Conservation (phyloP, 1,140 invertebrate species). For the Papilio machaon region DNA sequence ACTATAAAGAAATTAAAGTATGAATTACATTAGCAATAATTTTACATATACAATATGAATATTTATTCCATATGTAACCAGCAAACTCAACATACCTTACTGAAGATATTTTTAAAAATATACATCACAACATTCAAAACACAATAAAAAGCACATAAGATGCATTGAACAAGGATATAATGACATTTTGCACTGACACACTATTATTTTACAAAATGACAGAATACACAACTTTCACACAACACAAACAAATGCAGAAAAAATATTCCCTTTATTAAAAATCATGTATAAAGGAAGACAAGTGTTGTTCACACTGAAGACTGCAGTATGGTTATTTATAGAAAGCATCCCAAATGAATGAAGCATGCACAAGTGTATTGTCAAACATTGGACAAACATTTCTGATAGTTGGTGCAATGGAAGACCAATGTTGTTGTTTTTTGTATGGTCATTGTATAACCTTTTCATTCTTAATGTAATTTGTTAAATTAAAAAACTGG, state of each 20-base stretch:
- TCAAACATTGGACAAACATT: conserved; percentile 36
- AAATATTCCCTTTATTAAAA: neutral
- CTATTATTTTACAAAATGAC: conserved; percentile 36
- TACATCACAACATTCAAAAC: conserved; percentile 63
- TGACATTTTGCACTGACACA: conserved; percentile 59
- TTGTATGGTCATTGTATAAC: neutral
- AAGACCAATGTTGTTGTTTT: conserved; percentile 35
- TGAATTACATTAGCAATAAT: neutral
- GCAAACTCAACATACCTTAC: conserved; percentile 61
- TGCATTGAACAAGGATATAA: conserved; percentile 46
- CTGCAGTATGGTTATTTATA: conserved; percentile 73
- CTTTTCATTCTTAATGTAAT: neutral
- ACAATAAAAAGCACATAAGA: conserved; percentile 47
- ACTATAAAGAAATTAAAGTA: neutral
- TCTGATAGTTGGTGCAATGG: conserved; percentile 5
- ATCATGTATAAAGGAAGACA: conserved; percentile 7
- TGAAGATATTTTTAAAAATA: conserved; percentile 69
- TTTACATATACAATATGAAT: neutral
- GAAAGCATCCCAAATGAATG: conserved; percentile 74
- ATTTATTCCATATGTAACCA: neutral
- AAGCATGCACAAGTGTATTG: conserved; percentile 56
- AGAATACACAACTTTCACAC: conserved; percentile 35
- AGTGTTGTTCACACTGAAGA: conserved; percentile 58
- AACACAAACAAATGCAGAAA: conserved; percentile 5
- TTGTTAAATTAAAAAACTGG: neutral